Evolutionary conservation across 2,113 vertebrate genomes (phyloP), one percentile per base, ranked within the genome.

Genomic region (Kryptolebias marmoratus): DNA sequence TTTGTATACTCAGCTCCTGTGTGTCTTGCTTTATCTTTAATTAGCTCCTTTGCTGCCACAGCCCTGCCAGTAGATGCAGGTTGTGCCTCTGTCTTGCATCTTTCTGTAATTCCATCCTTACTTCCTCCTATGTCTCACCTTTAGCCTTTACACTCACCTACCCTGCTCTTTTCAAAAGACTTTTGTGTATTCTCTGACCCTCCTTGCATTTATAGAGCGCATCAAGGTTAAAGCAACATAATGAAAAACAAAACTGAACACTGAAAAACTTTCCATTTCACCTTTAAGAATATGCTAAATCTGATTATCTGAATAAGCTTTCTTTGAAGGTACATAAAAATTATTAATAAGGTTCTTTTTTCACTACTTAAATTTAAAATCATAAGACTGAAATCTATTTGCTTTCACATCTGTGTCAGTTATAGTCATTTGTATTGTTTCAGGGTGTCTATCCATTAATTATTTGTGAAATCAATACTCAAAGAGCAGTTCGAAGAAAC

Each of bases 31-130:
- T 78, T 28, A 48, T 52, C 32, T 60, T 54, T 89, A 82, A 87
- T 87, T 81, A 80, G 84, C 76, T 84, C 78, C 79, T 84, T 73
- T 78, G 78, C 76, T 77, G 63, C 58, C 58, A 14, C 39, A 70
- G 58, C 39, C 64, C 54, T 61, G 59, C 77, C 68, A 68, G 71
- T 61, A 79, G 73, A 75, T 48, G 2, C 63, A 55, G 65, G 62
- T 42, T 61, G 72, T 62, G 50, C 44, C 77, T 69, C 70, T 45
- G 48, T 54, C 44, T 52, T 71, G 22, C 67, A 49, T 54, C 68
- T n/a, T 18, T 59, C 58, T 32, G 11, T 61, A 67, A 58, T 11
- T 68, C 72, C 48, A 45, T 53, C 64, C 59, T 67, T 32, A 39
- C 55, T 65, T 47, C 27, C 53, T 63, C 39, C 49, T 56, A 64